phyloP scores from a whole-genome alignment of 2,888 invertebrate species.

The Dolichopus griseipennis region DNA sequence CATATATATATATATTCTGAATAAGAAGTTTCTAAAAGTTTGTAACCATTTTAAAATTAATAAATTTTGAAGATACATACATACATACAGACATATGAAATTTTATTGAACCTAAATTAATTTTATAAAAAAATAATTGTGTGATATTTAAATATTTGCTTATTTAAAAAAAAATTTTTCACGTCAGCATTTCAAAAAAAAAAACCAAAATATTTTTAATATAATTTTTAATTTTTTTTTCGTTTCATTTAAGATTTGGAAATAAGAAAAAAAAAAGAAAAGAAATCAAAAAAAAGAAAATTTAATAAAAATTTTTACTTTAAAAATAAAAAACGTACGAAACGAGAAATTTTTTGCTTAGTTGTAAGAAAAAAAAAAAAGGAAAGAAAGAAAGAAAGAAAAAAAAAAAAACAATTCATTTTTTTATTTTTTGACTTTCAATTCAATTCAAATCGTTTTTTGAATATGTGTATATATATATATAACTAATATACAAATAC shows the following conservation, averaged over 20 bases:
- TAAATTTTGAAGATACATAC: too few species aligned
- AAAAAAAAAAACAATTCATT: too few species aligned
- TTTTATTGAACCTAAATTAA: too few species aligned
- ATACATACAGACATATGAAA: too few species aligned
- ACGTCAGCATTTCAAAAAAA: not conserved
- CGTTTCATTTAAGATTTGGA: not conserved
- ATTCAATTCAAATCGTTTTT: constrained; percentile 1
- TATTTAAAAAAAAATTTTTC: not conserved
- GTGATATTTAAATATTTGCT: too few species aligned
- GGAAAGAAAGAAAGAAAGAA: not conserved
- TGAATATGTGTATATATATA: not conserved
- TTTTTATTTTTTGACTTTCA: not conserved
- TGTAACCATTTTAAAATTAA: too few species aligned
- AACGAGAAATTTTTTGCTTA: constrained; percentile 5
- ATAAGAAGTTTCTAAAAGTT: too few species aligned
- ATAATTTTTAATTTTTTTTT: not conserved
- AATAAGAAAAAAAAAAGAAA: not conserved
- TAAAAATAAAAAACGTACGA: not conserved
- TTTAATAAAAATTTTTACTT: not conserved
- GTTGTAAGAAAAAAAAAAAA: not conserved
- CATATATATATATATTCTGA: too few species aligned
- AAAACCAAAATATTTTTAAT: too few species aligned
- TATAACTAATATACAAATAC: not conserved
- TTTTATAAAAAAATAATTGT: too few species aligned
- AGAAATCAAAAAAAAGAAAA: too few species aligned